Percentiles rank a stretch among this genome's conserved stretches.
These are phyloP conservation scores for Pseudoips prasinana DNA, from an alignment of 2,888 invertebrate species.

Conservation along the genomic window DNA sequence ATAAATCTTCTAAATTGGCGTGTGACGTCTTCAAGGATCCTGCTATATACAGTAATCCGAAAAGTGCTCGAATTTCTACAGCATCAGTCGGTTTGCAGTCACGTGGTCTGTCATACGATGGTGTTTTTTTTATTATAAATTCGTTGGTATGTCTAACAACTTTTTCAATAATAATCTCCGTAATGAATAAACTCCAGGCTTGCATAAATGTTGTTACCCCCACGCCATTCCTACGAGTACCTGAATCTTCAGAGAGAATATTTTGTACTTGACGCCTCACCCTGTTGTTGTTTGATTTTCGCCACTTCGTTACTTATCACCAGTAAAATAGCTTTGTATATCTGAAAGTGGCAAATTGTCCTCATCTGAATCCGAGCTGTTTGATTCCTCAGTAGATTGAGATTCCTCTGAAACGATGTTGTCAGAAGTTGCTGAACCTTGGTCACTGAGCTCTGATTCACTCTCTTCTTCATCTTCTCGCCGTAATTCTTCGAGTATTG, in stretches of 20 bases:
- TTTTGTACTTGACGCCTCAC: conserved; percentile 28
- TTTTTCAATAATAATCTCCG: conserved; percentile 16
- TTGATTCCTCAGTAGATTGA: conserved; percentile 22
- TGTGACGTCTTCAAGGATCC: conserved; percentile 23
- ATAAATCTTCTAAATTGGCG: conserved; percentile 30
- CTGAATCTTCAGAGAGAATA: conserved; percentile 28
- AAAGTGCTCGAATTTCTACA: conserved; percentile 4
- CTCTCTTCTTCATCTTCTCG: conserved; percentile 22
- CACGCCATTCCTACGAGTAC: conserved; percentile 26
- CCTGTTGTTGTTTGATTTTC: conserved; percentile 24
- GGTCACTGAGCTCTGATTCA: conserved; percentile 26
- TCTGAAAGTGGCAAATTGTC: conserved; percentile 22
- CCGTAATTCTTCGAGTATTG: conserved; percentile 17
- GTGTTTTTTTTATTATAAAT: conserved; percentile 10
- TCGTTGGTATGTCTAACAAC: conserved; percentile 12
- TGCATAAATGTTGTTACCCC: conserved; percentile 25
- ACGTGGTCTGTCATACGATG: conserved; percentile 27
- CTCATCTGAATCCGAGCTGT: conserved; percentile 22
- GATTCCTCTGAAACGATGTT: conserved; percentile 17
- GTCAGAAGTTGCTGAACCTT: conserved; percentile 26
- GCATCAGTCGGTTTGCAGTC: conserved; percentile 29
- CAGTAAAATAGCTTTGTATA: conserved; percentile 10
- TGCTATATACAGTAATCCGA: conserved; percentile 22
- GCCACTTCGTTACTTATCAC: conserved; percentile 27
- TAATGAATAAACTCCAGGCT: conserved; percentile 35